Evolutionary conservation across 2,113 vertebrate genomes (phyloP), one percentile per base, ranked within the genome.

Genomic region (Syngnathus typhle): DNA sequence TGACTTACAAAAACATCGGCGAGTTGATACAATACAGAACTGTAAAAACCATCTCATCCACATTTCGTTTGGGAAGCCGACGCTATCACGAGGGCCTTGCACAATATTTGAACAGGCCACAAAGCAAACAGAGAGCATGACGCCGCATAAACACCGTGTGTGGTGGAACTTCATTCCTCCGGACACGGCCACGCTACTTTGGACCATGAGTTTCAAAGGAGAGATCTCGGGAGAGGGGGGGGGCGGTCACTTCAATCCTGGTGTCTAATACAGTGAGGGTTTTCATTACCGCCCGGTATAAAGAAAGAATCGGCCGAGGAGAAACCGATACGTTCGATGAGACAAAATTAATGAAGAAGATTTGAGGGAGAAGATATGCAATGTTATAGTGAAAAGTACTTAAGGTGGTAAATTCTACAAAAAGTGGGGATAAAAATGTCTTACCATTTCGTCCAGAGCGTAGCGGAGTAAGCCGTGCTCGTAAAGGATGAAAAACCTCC

Each of bases 401-500:
- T n/a, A 47, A 47, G 1, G 49, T 21, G 49, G 19, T 1, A n/a
- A n/a, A 10, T 36, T 7, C 12, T 16, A 58, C 10, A 16, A 56
- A 56, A 4, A 54, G 52, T 12, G 6, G 21, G 6, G 19, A 21
- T 44, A 60, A 44, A 1, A 55, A 19, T 39, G 47, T 13, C 95
- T 94, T 69, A 98, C 95, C 95, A 96, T 95, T 87, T 96, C 96
- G 46, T 98, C 96, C 88, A 98, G 85, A 71, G 95, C 96, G 0
- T 96, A 98, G 76, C 95, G 94, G 72, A 98, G 86, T 65, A 96
- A 85, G 71, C 95, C 96, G 0, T 98, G 95, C 74, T 98, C 95
- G 43, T 98, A 97, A 13, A 98, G 94, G 77, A 98, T 93, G 87
- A 98, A 98, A 89, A 98, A 98, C 41, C 96, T 91, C 67, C 95